phyloP scores from a whole-genome alignment of 92 coral and sea anemone species.

The Porites cylindrica region DNA sequence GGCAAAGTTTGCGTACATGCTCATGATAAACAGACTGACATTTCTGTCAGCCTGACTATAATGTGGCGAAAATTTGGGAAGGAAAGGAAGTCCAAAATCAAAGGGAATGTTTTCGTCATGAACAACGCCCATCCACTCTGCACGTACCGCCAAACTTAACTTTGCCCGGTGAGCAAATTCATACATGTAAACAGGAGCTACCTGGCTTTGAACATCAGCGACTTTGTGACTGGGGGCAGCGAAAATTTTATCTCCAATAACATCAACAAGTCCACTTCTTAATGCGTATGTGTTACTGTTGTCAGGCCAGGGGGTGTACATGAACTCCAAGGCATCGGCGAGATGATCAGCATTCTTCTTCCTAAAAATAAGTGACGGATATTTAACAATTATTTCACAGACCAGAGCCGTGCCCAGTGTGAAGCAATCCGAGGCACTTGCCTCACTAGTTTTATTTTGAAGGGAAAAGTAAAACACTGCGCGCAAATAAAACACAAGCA shows the following conservation, averaged over 20 bases:
- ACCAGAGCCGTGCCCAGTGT: too few relatives aligned
- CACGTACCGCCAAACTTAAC: background rate
- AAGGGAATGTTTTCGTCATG: constrained; percentile 12
- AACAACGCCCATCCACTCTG: constrained; percentile 40
- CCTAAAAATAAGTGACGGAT: background rate
- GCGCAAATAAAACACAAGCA: too few relatives aligned
- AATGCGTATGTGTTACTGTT: constrained; percentile 30
- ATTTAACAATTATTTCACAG: too few relatives aligned
- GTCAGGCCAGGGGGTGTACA: constrained; percentile 67
- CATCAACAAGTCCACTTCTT: constrained; percentile 48
- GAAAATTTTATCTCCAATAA: constrained; percentile 52
- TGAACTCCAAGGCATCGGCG: constrained; percentile 58
- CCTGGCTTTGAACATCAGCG: constrained; percentile 43
- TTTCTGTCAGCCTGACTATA: constrained; percentile 43
- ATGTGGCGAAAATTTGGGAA: background rate
- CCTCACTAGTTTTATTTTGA: too few relatives aligned
- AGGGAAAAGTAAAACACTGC: too few relatives aligned
- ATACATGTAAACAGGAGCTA: constrained; percentile 64
- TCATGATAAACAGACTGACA: constrained; percentile 51
- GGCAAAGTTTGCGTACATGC: constrained; percentile 58
- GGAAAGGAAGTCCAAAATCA: constrained; percentile 16
- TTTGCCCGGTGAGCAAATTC: constrained; percentile 50
- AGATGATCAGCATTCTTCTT: constrained; percentile 29
- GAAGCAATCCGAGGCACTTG: too few relatives aligned
- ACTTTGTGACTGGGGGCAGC: constrained; percentile 64